Conservation (phyloP, 2,797 vertebrate species). For the Periophthalmus magnuspinnatus region DNA sequence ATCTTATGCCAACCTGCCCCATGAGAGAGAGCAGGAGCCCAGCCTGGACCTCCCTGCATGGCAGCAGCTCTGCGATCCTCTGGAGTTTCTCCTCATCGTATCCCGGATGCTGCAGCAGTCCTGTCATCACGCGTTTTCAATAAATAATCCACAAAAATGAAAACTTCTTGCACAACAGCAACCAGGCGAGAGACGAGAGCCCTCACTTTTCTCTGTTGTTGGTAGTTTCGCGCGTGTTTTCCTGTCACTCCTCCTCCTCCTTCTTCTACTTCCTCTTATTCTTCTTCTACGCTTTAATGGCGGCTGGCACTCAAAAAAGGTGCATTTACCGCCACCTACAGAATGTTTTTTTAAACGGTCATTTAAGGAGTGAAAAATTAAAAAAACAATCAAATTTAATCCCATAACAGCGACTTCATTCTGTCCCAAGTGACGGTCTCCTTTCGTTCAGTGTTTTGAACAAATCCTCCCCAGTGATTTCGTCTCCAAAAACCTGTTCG, state of each 20-base stretch:
- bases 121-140: constrained; percentile 62
- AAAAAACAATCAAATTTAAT: too few species aligned
- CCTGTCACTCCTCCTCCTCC: constrained; percentile 15
- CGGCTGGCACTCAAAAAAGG: too few species aligned
- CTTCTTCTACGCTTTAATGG: too few species aligned
- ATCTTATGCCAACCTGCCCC: constrained; percentile 82
- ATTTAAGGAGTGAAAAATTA: too few species aligned
- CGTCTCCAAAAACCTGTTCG: too few species aligned
- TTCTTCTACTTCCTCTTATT: too few species aligned
- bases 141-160: background rate
- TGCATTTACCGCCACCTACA: too few species aligned
- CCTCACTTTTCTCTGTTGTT: background rate
- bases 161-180: background rate
- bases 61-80: constrained; percentile 72
- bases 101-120: constrained; percentile 62
- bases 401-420: too few species aligned
- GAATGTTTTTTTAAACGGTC: too few species aligned
- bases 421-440: too few species aligned
- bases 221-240: constrained; percentile 47
- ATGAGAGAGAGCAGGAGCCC: constrained; percentile 83
- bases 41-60: constrained; percentile 86
- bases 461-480: too few species aligned
- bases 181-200: background rate
- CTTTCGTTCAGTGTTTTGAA: too few species aligned
- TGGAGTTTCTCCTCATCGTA: constrained; percentile 77